These are phyloP conservation scores for Rhadina sibilatrix DNA, from an alignment of 2,113 vertebrate genomes.

Conservation along the genomic window DNA sequence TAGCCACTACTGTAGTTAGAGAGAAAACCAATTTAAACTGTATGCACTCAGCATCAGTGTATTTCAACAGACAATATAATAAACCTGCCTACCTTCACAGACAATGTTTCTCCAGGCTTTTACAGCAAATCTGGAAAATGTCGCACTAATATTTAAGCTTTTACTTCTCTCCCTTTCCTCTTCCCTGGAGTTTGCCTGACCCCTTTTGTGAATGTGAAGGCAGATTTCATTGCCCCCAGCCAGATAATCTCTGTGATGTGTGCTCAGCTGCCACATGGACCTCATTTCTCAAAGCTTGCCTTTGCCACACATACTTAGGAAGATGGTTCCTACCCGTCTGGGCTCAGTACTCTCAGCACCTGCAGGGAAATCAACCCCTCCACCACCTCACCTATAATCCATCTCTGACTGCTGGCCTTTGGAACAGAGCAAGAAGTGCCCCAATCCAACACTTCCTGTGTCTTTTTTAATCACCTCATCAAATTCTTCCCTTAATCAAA, in stretches of 20 bases:
- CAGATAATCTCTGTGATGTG: background rate
- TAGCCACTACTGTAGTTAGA: background rate
- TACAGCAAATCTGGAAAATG: slow-evolving; percentile 19
- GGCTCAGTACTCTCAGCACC: background rate
- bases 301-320: background rate
- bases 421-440: background rate
- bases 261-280: background rate
- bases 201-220: background rate
- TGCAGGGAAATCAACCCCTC: background rate
- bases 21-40: slow-evolving; percentile 28
- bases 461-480: background rate
- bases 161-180: background rate
- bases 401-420: background rate
- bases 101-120: slow-evolving; percentile 4
- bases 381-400: background rate
- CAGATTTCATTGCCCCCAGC: background rate
- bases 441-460: background rate
- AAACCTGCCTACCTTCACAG: slow-evolving; percentile 15
- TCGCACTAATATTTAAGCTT: slow-evolving; percentile 6
- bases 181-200: background rate
- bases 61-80: slow-evolving; percentile 35
- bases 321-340: background rate
- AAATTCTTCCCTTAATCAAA: slow-evolving; percentile 27
- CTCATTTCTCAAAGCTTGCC: background rate
- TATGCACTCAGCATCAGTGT: slow-evolving; percentile 10